These are phyloP conservation scores for Vombatus ursinus DNA, from an alignment of 2,113 vertebrate genomes.

Conservation along the genomic window DNA sequence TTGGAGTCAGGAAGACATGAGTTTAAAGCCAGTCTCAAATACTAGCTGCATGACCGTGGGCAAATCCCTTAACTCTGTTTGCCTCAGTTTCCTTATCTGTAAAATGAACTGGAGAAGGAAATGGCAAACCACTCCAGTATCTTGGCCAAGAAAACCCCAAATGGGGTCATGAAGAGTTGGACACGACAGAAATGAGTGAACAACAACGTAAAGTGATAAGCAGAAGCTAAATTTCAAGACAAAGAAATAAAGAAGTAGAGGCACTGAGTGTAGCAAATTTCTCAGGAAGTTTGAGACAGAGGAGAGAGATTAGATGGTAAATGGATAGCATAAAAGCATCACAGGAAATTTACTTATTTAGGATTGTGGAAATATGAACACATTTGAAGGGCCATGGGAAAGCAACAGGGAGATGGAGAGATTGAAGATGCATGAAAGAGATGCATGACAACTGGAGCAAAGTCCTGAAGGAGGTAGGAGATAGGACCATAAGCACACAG, in stretches of 20 bases:
- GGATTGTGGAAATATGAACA: neutral
- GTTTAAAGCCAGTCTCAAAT: too few species aligned
- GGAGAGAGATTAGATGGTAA: neutral
- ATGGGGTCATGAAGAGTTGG: neutral
- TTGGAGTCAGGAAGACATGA: too few species aligned
- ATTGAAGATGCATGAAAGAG: neutral
- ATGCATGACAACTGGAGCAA: neutral
- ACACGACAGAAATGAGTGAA: neutral
- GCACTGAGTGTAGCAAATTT: neutral
- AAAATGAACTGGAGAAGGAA: neutral
- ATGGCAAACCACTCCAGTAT: neutral
- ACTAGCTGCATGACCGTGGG: too few species aligned
- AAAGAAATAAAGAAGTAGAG: neutral
- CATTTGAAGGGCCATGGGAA: neutral
- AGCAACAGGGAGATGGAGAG: neutral
- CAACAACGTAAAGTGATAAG: neutral
- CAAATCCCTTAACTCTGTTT: neutral
- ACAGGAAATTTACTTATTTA: neutral
- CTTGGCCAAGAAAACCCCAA: neutral
- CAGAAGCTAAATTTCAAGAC: neutral
- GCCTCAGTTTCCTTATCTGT: neutral
- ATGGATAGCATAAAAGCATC: neutral
- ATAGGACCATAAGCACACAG: neutral
- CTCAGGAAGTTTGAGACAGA: neutral
- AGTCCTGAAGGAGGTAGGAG: neutral